Percentiles rank a stretch among this genome's conserved stretches.
phyloP scores from a whole-genome alignment of 2,797 vertebrate genomes.

The Staurois parvus region DNA sequence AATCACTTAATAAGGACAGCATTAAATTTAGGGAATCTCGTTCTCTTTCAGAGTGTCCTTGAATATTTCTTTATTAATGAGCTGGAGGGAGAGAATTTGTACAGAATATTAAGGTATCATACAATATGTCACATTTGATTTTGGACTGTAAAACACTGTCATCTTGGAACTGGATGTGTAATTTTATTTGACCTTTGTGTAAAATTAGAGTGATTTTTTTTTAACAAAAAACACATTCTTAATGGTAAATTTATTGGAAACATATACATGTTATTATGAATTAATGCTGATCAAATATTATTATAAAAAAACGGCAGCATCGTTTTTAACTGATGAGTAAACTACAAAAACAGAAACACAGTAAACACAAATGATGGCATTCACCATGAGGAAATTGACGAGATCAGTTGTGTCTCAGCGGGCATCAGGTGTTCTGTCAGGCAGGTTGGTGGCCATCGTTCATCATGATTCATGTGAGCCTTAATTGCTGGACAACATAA shows the following conservation, averaged over 20 bases:
- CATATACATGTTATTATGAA: background rate
- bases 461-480: too few relatives aligned
- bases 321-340: too few relatives aligned
- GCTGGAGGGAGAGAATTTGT: background rate
- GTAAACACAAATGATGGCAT: too few relatives aligned
- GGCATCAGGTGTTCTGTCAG: too few relatives aligned
- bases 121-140: conserved; percentile 11
- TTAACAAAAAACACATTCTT: too few relatives aligned
- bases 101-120: conserved; percentile 9
- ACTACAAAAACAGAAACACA: too few relatives aligned
- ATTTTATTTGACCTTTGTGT: background rate
- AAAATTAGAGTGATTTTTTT: background rate
- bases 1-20: background rate
- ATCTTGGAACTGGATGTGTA: background rate
- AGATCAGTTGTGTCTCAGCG: too few relatives aligned
- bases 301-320: too few relatives aligned
- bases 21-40: background rate
- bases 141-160: background rate
- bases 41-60: conserved; percentile 19
- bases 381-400: too few relatives aligned
- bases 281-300: too few relatives aligned
- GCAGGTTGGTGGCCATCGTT: too few relatives aligned
- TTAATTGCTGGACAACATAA: too few relatives aligned
- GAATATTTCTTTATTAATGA: conserved; percentile 30
- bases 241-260: background rate